Conservation (phyloP, 2,888 invertebrate species). For the Sympetrum striolatum region DNA sequence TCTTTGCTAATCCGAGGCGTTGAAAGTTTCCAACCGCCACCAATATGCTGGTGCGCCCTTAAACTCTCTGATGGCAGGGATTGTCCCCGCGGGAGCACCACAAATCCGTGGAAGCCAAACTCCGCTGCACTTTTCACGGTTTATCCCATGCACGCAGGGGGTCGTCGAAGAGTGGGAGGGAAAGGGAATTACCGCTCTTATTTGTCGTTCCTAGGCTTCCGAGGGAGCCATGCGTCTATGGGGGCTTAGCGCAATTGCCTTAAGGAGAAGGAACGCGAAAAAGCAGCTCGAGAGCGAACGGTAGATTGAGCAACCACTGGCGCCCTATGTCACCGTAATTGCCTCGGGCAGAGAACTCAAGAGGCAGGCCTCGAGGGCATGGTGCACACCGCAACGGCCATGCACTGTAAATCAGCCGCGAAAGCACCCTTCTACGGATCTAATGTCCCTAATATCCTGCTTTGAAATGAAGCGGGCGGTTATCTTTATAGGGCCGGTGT, state of each 20-base stretch:
- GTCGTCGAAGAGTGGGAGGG: background rate
- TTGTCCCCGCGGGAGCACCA: background rate
- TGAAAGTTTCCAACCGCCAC: slow-evolving; percentile 2
- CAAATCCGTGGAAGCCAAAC: slow-evolving; percentile 37
- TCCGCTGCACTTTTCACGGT: background rate
- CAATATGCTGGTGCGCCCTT: background rate
- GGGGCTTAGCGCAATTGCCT: background rate
- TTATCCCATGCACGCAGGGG: background rate
- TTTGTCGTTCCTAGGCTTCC: background rate
- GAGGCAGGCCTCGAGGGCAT: background rate
- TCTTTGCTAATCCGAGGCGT: background rate
- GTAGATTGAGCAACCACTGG: background rate
- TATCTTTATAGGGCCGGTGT: background rate
- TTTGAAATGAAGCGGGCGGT: background rate
- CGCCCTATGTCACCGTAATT: background rate
- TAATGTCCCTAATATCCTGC: background rate
- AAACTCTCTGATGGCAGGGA: background rate
- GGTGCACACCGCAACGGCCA: background rate
- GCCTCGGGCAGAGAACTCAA: background rate
- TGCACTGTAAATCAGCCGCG: background rate
- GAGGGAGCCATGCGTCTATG: background rate
- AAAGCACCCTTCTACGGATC: background rate
- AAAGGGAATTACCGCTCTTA: background rate
- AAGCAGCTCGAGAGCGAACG: background rate
- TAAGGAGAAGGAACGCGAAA: background rate